Percentiles rank a stretch among this genome's conserved stretches.
These are phyloP conservation scores for Callimico goeldii DNA, from an alignment of 2,797 vertebrate species.

Conservation along the genomic window DNA sequence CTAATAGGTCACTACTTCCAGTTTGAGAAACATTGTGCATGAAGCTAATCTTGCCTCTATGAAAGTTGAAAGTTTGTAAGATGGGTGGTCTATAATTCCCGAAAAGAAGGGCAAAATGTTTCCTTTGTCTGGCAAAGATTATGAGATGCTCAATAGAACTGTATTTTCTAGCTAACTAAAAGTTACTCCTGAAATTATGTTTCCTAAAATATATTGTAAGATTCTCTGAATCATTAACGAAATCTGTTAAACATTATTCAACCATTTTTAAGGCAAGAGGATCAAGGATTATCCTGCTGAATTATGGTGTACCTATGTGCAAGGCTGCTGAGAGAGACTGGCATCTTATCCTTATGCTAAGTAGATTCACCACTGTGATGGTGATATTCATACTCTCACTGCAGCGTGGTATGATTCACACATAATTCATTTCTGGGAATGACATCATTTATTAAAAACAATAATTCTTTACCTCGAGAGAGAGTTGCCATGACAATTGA, in stretches of 20 bases:
- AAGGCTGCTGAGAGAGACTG: neutral
- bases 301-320: neutral
- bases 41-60: neutral
- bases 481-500: neutral
- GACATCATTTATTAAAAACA: neutral
- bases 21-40: neutral
- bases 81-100: neutral
- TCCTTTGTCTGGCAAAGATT: neutral
- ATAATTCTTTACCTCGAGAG: neutral
- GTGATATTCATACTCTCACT: neutral
- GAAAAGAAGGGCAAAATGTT: neutral
- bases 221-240: neutral
- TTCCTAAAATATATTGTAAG: neutral
- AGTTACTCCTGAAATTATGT: neutral
- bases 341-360: neutral
- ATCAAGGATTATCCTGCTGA: neutral
- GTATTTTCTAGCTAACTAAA: neutral
- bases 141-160: neutral
- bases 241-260: neutral
- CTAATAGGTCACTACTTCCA: neutral
- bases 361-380: neutral
- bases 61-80: neutral
- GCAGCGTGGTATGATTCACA: neutral
- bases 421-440: neutral
- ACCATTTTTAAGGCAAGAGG: neutral